phyloP scores from a whole-genome alignment of 2,797 vertebrate species.

The Sebastes matsubarae region DNA sequence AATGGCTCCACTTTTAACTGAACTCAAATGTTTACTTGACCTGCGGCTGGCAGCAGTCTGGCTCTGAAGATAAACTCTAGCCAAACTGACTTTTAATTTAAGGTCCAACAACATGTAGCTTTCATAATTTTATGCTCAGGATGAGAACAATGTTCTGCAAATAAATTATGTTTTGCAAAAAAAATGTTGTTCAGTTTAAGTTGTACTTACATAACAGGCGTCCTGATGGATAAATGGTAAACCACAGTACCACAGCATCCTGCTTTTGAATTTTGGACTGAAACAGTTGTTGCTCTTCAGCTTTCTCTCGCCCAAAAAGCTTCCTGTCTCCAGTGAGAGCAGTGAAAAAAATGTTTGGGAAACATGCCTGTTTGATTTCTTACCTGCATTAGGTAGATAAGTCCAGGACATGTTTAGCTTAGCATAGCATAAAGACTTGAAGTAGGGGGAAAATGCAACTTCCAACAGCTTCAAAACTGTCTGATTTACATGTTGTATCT shows the following conservation, averaged over 20 bases:
- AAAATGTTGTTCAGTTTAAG: not conserved
- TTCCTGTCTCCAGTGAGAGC: slow-evolving; percentile 1
- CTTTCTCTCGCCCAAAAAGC: not conserved
- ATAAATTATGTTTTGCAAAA: not conserved
- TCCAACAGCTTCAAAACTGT: no score
- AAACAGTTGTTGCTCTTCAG: not conserved
- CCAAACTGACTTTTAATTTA: not conserved
- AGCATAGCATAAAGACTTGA: not conserved
- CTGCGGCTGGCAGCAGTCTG: slow-evolving; percentile 23
- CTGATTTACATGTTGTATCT: no score
- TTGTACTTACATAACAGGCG: not conserved
- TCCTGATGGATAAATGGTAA: not conserved
- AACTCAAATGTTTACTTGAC: slow-evolving; percentile 35
- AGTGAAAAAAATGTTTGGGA: not conserved
- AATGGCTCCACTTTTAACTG: slow-evolving; percentile 30
- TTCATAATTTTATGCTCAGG: not conserved
- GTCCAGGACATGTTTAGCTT: not conserved
- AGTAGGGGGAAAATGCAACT: not conserved
- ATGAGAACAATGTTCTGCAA: not conserved
- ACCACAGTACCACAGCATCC: not conserved
- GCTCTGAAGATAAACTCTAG: slow-evolving; percentile 34
- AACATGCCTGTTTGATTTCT: not conserved
- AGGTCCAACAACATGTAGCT: not conserved
- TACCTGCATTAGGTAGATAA: not conserved
- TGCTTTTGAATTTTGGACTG: not conserved